Conservation (phyloP, 2,797 vertebrate species). For the Sandelia bainsii region DNA sequence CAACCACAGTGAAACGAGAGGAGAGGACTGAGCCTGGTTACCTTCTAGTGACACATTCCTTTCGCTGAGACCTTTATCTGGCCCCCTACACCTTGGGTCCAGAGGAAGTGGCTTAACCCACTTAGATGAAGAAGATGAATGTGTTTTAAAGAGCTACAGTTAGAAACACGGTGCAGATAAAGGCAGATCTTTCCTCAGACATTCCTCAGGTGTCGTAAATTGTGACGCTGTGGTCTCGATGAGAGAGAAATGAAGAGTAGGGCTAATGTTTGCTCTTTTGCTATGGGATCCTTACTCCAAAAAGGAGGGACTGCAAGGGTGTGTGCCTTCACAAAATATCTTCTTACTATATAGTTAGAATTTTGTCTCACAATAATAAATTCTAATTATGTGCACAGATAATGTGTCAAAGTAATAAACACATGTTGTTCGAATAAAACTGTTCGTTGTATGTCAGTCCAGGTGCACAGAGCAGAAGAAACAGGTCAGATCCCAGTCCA, state of each 20-base stretch:
- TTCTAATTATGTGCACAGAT: neutral
- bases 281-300: conserved; percentile 22
- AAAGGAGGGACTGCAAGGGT: conserved; percentile 28
- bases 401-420: neutral
- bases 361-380: neutral
- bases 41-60: conserved; percentile 6
- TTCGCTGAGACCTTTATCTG: conserved; percentile 34
- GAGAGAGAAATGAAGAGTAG: conserved; percentile 39
- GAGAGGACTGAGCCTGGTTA: neutral
- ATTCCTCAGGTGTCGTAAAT: conserved; percentile 70
- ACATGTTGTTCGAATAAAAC: neutral
- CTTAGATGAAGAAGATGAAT: conserved; percentile 38
- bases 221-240: conserved; percentile 41
- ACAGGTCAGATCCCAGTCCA: conserved; percentile 20
- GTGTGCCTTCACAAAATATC: neutral
- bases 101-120: conserved; percentile 38
- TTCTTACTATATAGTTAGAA: neutral
- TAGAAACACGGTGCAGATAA: conserved; percentile 49
- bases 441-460: neutral
- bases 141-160: conserved; percentile 43
- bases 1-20: conserved; percentile 10
- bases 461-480: conserved; percentile 16
- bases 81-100: conserved; percentile 30
- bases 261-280: conserved; percentile 48
- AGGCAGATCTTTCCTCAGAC: conserved; percentile 59